Evolutionary conservation across 2,888 invertebrate genomes (phyloP), one percentile per base, ranked within the genome.

Genomic region (Ophioninae sp.): DNA sequence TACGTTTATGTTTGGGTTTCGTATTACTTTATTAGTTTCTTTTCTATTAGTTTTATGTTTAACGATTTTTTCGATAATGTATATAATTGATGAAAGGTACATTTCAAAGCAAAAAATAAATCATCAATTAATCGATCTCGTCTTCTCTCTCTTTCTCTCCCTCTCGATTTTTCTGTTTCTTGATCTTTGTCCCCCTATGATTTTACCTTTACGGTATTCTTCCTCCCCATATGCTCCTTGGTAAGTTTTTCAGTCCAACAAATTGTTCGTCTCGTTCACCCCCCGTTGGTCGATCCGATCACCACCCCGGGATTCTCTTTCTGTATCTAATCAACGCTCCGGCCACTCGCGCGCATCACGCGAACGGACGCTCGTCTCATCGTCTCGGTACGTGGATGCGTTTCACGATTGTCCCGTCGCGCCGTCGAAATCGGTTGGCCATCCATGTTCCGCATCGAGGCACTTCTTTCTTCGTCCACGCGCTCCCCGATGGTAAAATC

Each of bases 271-370:
- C 56, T 81, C 72, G 68, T 44, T 61, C 39, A 68, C 62, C 68
- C 44, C 44, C 44, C 41, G 21, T 50, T 37, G 56, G 39, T 39
- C 56, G 64, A 59, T 20, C 7, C 44, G 56, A 75, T 77, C 64
- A 23, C 56, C 59, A 59, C 20, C 73, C 73, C 80, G 17, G 68
- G 79, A 65, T 72, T 79, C 59, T 77, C 83, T 79, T 74, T 80
- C 80, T 79, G 76, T 79, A 64, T 84, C 80, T 82, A 79, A 81
- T 80, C 77, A 82, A 61, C 79, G 50, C 50, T 37, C 83, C 77
- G 83, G 37, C 74, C 81, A 79, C 67, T 56, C 59, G 70, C 78
- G 70, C 65, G 70, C 78, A 65, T 67, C 78, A 70, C 74, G 50
- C 56, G 10, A 10, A 30, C 39, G 20, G 56, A 68, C 50, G 23